These are phyloP conservation scores for Nycticorax nycticorax DNA, from an alignment of 2,113 vertebrate genomes.

Conservation along the genomic window DNA sequence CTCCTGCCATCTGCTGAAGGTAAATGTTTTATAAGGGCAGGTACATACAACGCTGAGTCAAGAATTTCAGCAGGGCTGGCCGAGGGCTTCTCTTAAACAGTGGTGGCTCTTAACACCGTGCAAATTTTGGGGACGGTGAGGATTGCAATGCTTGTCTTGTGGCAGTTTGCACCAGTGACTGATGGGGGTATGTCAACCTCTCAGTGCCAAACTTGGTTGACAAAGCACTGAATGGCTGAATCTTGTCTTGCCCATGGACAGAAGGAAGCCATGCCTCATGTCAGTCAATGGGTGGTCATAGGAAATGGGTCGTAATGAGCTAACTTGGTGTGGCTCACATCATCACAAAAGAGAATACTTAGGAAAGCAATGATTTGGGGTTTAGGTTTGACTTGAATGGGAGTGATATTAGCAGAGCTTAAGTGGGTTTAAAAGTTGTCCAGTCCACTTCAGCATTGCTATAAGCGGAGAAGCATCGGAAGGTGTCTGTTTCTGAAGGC, in stretches of 20 bases:
- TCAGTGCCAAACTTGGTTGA: background rate
- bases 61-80: background rate
- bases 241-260: background rate
- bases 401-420: background rate
- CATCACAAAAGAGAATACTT: background rate
- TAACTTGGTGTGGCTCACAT: background rate
- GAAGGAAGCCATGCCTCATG: background rate
- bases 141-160: background rate
- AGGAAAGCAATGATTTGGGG: background rate
- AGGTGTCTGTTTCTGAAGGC: background rate
- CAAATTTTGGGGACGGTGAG: background rate
- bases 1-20: background rate
- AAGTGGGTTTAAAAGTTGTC: background rate
- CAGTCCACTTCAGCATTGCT: background rate
- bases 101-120: background rate
- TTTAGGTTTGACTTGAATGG: background rate
- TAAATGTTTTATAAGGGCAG: background rate
- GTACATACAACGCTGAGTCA: too few species aligned
- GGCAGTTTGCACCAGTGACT: background rate
- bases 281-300: rapidly evolving
- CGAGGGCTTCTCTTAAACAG: background rate
- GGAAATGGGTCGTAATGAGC: background rate
- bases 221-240: background rate
- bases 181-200: background rate
- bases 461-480: background rate